phyloP scores from a whole-genome alignment of 1,140 invertebrate species.

The Drosophila takahashii region DNA sequence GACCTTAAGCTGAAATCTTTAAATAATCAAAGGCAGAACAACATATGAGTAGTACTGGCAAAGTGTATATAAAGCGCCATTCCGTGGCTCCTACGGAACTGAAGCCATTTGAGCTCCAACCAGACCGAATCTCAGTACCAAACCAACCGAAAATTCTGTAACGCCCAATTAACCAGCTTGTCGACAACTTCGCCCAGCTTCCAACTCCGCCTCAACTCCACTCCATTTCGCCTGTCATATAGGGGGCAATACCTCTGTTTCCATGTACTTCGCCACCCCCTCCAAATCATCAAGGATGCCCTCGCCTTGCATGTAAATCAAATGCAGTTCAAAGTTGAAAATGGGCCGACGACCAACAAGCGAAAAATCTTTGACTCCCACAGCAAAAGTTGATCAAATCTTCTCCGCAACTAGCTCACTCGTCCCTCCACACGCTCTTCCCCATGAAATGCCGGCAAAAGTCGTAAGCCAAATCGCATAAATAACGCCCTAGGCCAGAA shows the following conservation, averaged over 20 bases:
- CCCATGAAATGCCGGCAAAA: conserved; percentile 25
- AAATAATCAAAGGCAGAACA: conserved; percentile 10
- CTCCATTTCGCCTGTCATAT: conserved; percentile 1
- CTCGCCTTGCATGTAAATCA: conserved; percentile 66
- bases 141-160: conserved; percentile 45
- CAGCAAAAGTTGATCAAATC: conserved; percentile 74
- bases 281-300: conserved; percentile 23
- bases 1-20: neutral
- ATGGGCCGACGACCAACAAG: conserved; percentile 49
- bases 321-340: conserved; percentile 75
- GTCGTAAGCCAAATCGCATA: conserved; percentile 72
- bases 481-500: conserved; percentile 54
- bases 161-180: conserved; percentile 72
- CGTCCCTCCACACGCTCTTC: neutral
- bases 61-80: neutral
- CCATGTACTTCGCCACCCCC: neutral
- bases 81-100: conserved; percentile 6
- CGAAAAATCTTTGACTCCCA: conserved; percentile 66
- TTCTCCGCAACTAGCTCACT: conserved; percentile 21
- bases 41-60: neutral
- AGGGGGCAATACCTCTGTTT: conserved; percentile 3
- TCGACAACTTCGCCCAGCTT: conserved; percentile 56
- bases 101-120: conserved; percentile 14
- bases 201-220: conserved; percentile 5
- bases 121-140: conserved; percentile 22